Base-by-base conservation (phyloP, 2,113 vertebrate genomes). In the Hyla sarda region DNA sequence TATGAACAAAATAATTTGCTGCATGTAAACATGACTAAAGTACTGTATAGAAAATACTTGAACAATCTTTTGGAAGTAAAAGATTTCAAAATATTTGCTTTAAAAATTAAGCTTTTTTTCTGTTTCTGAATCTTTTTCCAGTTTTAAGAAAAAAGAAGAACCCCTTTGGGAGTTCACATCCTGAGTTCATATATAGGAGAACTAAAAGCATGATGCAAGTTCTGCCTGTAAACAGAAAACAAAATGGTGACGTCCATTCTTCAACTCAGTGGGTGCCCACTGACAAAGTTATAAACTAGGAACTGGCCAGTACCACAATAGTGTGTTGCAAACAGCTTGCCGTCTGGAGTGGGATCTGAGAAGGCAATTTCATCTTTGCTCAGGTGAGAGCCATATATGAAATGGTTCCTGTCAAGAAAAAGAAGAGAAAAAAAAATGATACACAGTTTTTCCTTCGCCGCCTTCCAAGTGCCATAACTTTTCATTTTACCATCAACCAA, bases 221-320 rank as follows among this genome's bases (percentile, higher is more conserved):
- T 92, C 92, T 90, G 91, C 91, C 93, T 90, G 92, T 92, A 91
- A 92, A 88, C 90, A 88, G 88, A 89, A 90, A 91, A 85, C 87
- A 89, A 88, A 88, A 90, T 62, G 83, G 83, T 84, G 80, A 30
- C 60, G 79, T 56, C 83, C 3, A 69, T n/a, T 19, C 37, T 82
- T 82, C 28, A 82, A 30, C 52, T 62, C 28, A 17, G 30, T 45
- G 90, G 89, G 79, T 94, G 94, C 84, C 96, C 96, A 1, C 96
- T 99, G 90, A 99, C 95, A 94, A 99, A 99, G 92, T 99, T 99
- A 93, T 99, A 99, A 30, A 99, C 97, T 92, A 99, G 94, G 95
- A 99, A 99, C 91, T 95, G 97, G 82, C 97, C 95, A 13, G 98
- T 99, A 91, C 96, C 95, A 90, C 97, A 99, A 90, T 99, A 99